phyloP scores from a whole-genome alignment of 2,797 vertebrate species.

The Phataginus tetradactyla region DNA sequence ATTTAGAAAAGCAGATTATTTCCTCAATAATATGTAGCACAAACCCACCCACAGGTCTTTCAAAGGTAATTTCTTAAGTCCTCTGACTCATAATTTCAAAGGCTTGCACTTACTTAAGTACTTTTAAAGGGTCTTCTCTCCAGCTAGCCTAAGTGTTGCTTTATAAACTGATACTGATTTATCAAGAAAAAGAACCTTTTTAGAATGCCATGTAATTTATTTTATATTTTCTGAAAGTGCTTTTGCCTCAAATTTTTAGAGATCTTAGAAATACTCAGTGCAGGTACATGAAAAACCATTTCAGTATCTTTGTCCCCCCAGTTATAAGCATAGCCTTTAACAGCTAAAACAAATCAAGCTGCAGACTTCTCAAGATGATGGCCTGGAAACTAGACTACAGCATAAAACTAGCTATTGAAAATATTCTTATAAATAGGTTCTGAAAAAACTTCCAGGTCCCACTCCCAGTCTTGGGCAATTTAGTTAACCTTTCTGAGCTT shows the following conservation, averaged over 20 bases:
- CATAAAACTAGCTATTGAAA: not conserved
- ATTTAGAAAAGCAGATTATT: slow-evolving; percentile 16
- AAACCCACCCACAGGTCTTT: not conserved
- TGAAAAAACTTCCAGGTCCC: not conserved
- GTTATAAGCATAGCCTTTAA: not conserved
- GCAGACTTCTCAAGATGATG: not conserved
- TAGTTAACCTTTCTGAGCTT: slow-evolving; percentile 32
- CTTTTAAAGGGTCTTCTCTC: not conserved
- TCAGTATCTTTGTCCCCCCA: not conserved
- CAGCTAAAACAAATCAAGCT: not conserved
- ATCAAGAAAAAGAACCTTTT: not conserved
- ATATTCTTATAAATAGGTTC: not conserved
- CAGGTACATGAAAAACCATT: not conserved
- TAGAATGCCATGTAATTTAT: not conserved
- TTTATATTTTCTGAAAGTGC: slow-evolving; percentile 29
- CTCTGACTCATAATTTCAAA: not conserved
- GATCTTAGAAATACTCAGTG: not conserved
- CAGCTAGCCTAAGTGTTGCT: not conserved
- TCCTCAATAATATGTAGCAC: not conserved
- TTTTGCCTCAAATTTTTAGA: slow-evolving; percentile 37
- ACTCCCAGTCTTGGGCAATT: not conserved
- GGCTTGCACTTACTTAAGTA: not conserved
- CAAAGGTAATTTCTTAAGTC: not conserved
- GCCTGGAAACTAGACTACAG: not conserved
- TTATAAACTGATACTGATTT: not conserved